These are phyloP conservation scores for Riparia riparia DNA, from an alignment of 2,113 vertebrate genomes.

Conservation along the genomic window DNA sequence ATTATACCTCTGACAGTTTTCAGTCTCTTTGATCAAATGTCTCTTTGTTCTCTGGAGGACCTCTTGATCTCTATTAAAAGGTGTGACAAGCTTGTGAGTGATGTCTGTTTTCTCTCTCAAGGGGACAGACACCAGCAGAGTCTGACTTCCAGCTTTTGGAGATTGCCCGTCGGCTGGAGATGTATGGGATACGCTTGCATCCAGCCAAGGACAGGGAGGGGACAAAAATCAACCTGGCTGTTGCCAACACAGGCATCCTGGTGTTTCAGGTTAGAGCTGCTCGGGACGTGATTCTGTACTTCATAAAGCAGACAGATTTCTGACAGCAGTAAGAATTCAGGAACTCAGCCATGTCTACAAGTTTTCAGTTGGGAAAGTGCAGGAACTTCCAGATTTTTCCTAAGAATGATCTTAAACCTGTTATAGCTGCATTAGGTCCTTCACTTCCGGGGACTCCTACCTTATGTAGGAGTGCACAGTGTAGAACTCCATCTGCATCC, in stretches of 20 bases:
- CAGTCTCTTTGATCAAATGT: constrained; percentile 43
- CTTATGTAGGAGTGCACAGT: background rate
- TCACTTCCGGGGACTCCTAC: background rate
- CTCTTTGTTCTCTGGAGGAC: constrained; percentile 48
- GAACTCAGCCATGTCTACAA: background rate
- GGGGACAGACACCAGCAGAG: constrained; percentile 94
- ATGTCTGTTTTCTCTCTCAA: constrained; percentile 69
- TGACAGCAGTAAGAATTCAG: background rate
- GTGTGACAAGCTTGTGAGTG: constrained; percentile 41
- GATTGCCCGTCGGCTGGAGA: constrained; percentile 92
- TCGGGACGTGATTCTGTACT: background rate
- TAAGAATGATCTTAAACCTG: background rate
- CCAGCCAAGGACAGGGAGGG: constrained; percentile 96
- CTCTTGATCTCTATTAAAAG: constrained; percentile 51
- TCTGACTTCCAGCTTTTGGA: constrained; percentile 96
- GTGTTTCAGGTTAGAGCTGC: constrained; percentile 92
- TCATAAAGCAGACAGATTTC: background rate
- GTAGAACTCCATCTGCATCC: background rate
- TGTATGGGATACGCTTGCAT: constrained; percentile 94
- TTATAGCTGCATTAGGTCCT: background rate
- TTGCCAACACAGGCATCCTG: constrained; percentile 93
- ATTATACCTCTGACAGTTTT: background rate
- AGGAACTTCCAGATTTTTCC: background rate
- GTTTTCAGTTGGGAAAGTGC: background rate
- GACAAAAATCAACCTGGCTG: constrained; percentile 90